Conservation (phyloP, 2,113 vertebrate species). For the Vireo altiloquus region DNA sequence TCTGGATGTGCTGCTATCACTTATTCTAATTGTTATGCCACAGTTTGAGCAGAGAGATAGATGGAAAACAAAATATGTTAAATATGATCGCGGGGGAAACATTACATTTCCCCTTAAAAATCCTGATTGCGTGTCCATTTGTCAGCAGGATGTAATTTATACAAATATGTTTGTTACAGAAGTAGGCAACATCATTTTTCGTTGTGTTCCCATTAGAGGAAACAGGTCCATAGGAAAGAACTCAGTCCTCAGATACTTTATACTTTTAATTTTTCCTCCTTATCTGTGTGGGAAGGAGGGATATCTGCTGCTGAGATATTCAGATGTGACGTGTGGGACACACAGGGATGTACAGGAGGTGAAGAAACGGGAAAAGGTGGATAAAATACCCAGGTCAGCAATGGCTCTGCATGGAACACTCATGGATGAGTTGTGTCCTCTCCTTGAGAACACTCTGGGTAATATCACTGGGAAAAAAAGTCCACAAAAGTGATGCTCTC, state of each 20-base stretch:
- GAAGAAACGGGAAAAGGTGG: neutral
- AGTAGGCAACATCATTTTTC: neutral
- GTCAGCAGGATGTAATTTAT: constrained; percentile 36
- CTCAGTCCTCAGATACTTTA: neutral
- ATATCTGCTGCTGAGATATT: neutral
- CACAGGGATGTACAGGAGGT: rapidly evolving
- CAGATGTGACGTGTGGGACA: neutral
- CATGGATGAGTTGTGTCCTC: neutral
- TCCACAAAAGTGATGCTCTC: neutral
- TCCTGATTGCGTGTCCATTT: neutral
- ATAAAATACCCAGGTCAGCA: neutral
- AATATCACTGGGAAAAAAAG: neutral
- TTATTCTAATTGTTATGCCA: constrained; percentile 66
- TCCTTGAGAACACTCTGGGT: neutral
- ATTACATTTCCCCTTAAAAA: constrained; percentile 18
- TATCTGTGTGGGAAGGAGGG: neutral
- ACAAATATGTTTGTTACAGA: constrained; percentile 35
- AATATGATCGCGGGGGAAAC: constrained; percentile 26
- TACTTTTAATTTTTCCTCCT: neutral
- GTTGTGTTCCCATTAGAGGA: neutral
- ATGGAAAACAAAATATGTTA: constrained; percentile 2
- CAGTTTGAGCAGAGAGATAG: constrained; percentile 24
- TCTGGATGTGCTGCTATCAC: constrained; percentile 39
- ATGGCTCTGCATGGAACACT: neutral
- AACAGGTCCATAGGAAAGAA: neutral